Evolutionary conservation across 2,797 vertebrate genomes (phyloP).

Genomic region (Tenualosa thibaudeaui): DNA sequence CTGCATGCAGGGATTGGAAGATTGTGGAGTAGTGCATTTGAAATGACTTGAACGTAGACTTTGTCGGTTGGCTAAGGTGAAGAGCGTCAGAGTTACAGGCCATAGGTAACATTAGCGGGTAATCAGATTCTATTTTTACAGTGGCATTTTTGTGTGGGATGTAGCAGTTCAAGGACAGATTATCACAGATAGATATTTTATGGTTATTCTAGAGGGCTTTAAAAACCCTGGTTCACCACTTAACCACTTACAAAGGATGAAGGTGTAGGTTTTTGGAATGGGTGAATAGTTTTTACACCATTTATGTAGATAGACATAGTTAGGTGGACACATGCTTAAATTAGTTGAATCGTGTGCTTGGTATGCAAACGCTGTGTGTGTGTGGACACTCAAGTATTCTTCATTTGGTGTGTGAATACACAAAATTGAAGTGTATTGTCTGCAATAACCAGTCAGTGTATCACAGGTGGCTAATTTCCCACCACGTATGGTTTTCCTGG

Average conservation of each 20-base stretch:
- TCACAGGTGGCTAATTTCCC: not conserved
- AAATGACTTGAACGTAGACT: not conserved
- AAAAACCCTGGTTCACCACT: not conserved
- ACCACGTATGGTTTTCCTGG: not conserved
- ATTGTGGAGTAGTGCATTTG: not conserved
- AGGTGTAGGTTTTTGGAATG: not conserved
- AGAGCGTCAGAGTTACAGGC: not conserved
- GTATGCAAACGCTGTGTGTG: not conserved
- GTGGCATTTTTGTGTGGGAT: not conserved
- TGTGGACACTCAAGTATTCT: not conserved
- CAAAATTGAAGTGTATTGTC: not conserved
- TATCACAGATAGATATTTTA: slow-evolving; percentile 7
- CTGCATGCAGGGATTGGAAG: not conserved
- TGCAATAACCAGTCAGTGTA: not conserved
- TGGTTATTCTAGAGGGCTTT: not conserved
- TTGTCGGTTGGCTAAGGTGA: not conserved
- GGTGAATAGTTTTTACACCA: not conserved
- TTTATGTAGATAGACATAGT: slow-evolving; percentile 8
- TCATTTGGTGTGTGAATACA: not conserved
- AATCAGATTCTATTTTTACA: slow-evolving; percentile 15
- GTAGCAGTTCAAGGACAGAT: not conserved
- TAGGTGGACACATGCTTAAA: not conserved
- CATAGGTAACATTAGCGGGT: not conserved
- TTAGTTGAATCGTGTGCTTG: not conserved
- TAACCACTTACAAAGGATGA: not conserved